These are phyloP conservation scores for Rousettus leschenaultii DNA, from an alignment of 2,113 vertebrate species.

Conservation along the genomic window DNA sequence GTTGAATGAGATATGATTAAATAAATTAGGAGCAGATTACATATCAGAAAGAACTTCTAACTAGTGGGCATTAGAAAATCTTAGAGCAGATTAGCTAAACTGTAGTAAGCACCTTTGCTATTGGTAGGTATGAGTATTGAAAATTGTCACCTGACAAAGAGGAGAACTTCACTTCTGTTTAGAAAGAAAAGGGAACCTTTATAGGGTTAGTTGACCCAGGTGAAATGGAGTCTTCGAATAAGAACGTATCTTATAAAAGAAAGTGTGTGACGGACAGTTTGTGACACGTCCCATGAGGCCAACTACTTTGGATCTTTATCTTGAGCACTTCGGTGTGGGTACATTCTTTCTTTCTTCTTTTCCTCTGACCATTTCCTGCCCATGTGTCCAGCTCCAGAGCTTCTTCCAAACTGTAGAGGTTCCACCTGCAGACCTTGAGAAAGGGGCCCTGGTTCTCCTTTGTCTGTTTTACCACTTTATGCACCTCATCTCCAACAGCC, in stretches of 20 bases:
- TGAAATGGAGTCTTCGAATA: neutral
- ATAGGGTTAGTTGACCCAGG: neutral
- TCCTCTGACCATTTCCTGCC: neutral
- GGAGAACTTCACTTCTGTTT: neutral
- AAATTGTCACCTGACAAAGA: neutral
- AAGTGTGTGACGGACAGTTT: neutral
- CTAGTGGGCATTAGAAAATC: neutral
- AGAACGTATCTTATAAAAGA: neutral
- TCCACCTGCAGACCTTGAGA: slow-evolving; percentile 41
- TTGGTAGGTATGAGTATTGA: neutral
- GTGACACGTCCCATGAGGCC: neutral
- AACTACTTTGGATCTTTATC: neutral
- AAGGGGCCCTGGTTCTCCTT: slow-evolving; percentile 63
- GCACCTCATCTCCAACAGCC: slow-evolving; percentile 62
- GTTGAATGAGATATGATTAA: neutral
- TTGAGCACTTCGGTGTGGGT: neutral
- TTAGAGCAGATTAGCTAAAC: neutral
- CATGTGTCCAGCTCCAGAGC: neutral
- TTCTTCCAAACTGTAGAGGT: neutral
- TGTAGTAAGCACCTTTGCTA: neutral
- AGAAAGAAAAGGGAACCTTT: neutral
- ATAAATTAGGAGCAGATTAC: neutral
- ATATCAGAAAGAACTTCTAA: neutral
- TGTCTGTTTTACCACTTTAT: slow-evolving; percentile 75
- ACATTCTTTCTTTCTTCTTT: neutral